Base-by-base conservation (phyloP, 2,888 invertebrate species). In the Sphecodes monilicornis region DNA sequence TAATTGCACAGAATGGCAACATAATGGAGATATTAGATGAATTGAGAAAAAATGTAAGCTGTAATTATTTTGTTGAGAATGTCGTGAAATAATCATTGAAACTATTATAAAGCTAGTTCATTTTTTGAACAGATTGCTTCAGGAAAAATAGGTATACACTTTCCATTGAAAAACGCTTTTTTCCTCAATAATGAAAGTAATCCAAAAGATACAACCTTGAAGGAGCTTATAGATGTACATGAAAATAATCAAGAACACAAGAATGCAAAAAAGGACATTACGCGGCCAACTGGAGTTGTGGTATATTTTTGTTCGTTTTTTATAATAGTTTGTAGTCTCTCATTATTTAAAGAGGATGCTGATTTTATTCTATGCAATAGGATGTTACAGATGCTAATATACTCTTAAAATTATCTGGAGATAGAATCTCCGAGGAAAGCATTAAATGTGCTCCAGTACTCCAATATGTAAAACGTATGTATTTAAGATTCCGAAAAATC, bases 111-210 rank as follows among this genome's bases (percentile, higher is more conserved):
- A 70, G 1, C 26, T 16, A 68, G 22, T 18, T 39, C 54, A 43
- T 50, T 10, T 13, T 73, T 36, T 60, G 76, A 70, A 73, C 89
- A 96, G 95, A 96, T 97, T 90, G 97, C 97, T 46, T 96, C 97
- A 80, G 97, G 97, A 1, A 97, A 96, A 93, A 96, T 97, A 50
- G 97, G 97, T 77, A 97, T 98, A 92, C 96, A 96, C 91, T 96
- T 97, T 89, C 95, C 96, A 87, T 96, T 96, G 39, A 96, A 96
- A 60, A 96, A 96, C 83, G 95, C 97, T 3, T 97, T 96, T 92
- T 95, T 98, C 76, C 96, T 97, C 78, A 96, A 96, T 80, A 95
- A 95, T 83, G 96, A 96, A 76, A 95, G 89, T 76, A 90, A 88
- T 82, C 90, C 91, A 64, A 94, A 94, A 89, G 88, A 90, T 29